Conservation (phyloP, 2,888 invertebrate genomes). For the Lasioglossum malachurum region DNA sequence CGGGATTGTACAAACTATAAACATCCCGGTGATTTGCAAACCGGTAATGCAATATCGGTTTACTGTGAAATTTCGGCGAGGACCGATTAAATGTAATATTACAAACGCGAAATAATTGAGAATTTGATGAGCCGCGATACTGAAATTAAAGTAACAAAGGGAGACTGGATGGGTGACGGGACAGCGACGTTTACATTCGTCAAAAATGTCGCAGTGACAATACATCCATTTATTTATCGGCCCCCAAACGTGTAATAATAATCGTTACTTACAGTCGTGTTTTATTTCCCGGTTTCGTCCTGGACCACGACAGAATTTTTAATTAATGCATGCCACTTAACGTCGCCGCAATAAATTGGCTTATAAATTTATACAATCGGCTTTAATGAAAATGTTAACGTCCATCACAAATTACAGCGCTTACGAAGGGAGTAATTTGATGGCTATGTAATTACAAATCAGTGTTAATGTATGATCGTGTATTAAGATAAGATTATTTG, state of each 20-base stretch:
- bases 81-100: conserved; percentile 31
- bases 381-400: conserved; percentile 1
- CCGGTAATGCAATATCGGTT: conserved; percentile 5
- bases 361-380: conserved; percentile 1
- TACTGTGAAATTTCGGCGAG: not conserved
- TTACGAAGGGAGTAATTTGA: not conserved
- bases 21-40: conserved; percentile 12
- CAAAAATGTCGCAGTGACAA: not conserved
- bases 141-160: conserved; percentile 6
- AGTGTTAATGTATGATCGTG: not conserved
- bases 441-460: not conserved
- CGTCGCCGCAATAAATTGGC: not conserved
- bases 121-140: conserved; percentile 7
- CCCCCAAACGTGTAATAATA: not conserved
- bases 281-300: not conserved
- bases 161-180: too few species aligned
- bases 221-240: not conserved
- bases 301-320: not conserved
- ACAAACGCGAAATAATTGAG: conserved; percentile 28
- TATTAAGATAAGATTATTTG: not conserved
- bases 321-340: not conserved
- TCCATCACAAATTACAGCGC: not conserved
- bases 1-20: conserved; percentile 1
- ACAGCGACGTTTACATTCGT: not conserved
- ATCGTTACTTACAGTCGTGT: not conserved